Evolutionary conservation across 2,888 invertebrate species (phyloP), one percentile per base, ranked within the genome.

Genomic region (Aporophyla nigra): DNA sequence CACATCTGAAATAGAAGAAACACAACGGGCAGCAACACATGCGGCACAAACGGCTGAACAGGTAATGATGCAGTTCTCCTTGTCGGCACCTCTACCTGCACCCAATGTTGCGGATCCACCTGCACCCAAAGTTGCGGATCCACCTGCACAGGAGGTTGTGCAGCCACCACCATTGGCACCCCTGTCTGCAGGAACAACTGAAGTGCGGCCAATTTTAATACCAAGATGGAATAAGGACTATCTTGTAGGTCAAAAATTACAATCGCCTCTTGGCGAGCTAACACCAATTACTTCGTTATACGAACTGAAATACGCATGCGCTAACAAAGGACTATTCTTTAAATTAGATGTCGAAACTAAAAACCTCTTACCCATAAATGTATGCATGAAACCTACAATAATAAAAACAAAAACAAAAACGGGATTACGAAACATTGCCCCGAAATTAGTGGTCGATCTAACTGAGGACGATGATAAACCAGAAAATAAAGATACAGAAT

Each of bases 311-410:
- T 93, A 93, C 75, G 93, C 94, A 4, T 91, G 90, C 72, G 87
- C 91, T 27, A 87, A 93, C 10, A 87, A 92, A 0, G 94, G 92
- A 3, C 80, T 88, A 62, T 96, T 96, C 86, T 96, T 90, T 79
- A 95, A 95, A 89, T 86, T 95, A 76, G 93, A 96, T 76, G 86
- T 93, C n/a, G 87, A 88, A 0, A 92, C 89, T 14, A 94, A 94
- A 10, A 51, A 86, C 21, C 90, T 96, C 24, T 74, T 89, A n/a
- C 90, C 92, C 9, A 94, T 96, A 78, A 94, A 93, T 80, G 93
- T 96, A 10, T 91, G 91, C 74, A 92, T 96, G 76, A 94, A 93
- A 86, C 93, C 90, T 43, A 5, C 76, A 69, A 21, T 27, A 49
- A 10, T 24, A 21, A 69, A 69, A 58, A 12, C n/a, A 24, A 0